phyloP scores from a whole-genome alignment of 1,140 invertebrate species.

The Paracyclopina nana region DNA sequence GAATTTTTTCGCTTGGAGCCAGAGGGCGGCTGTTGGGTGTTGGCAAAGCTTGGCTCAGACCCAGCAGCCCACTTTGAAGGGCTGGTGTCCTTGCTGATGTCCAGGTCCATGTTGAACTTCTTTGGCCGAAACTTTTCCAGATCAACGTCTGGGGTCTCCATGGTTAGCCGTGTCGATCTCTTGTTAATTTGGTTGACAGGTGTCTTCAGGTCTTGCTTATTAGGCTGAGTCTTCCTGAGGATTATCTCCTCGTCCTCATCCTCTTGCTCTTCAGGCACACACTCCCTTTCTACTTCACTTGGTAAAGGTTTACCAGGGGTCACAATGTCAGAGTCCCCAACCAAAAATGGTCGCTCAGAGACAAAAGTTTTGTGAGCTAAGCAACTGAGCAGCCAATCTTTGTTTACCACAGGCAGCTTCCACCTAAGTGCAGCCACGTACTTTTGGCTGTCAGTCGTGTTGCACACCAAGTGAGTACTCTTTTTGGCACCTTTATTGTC shows the following conservation, averaged over 20 bases:
- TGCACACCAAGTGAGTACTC: not conserved
- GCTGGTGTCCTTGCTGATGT: not conserved
- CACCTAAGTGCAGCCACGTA: not conserved
- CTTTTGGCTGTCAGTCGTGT: not conserved
- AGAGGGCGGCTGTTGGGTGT: no score
- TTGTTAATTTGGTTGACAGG: no score
- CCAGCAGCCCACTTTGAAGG: not conserved
- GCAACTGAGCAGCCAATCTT: conserved; percentile 51
- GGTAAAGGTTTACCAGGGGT: not conserved
- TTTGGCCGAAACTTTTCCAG: not conserved
- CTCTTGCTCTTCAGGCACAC: no score
- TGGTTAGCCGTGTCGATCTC: not conserved
- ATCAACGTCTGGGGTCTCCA: not conserved
- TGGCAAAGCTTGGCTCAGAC: not conserved
- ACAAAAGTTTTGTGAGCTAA: conserved; percentile 32
- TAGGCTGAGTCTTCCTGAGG: no score
- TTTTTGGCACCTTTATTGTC: not conserved
- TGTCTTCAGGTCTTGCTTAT: no score
- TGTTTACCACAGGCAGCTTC: not conserved
- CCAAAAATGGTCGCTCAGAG: conserved; percentile 31
- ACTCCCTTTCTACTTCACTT: no score
- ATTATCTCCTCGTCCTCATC: no score
- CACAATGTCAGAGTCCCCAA: not conserved
- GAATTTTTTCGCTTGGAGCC: no score
- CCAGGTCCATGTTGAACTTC: not conserved